These are phyloP conservation scores for Synaphobranchus kaupii DNA, from an alignment of 2,797 vertebrate species.

Conservation along the genomic window DNA sequence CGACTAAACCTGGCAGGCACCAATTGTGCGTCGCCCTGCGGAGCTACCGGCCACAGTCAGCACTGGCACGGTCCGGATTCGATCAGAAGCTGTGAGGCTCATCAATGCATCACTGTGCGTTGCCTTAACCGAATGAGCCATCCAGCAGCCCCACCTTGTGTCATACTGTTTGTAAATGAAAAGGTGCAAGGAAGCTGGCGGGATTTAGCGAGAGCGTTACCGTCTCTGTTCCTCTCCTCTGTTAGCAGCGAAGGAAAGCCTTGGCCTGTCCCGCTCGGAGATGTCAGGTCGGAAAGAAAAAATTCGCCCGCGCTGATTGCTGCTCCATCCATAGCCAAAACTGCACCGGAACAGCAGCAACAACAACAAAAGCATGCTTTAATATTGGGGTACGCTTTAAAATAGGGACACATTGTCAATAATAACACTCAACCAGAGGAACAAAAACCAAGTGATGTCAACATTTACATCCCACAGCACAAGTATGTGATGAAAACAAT, in stretches of 20 bases:
- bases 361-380: not conserved
- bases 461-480: not conserved
- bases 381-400: too few relatives aligned
- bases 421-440: not conserved
- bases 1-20: too few relatives aligned
- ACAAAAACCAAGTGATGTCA: not conserved
- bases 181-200: too few relatives aligned
- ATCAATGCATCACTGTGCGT: too few relatives aligned
- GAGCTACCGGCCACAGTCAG: too few relatives aligned
- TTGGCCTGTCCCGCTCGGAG: conserved; percentile 33
- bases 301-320: conserved; percentile 38
- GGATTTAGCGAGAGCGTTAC: conserved; percentile 27
- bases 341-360: not conserved
- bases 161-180: too few relatives aligned
- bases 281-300: conserved; percentile 36
- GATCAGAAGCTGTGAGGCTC: too few relatives aligned
- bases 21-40: too few relatives aligned
- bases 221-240: conserved; percentile 42
- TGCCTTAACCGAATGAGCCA: too few relatives aligned
- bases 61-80: too few relatives aligned
- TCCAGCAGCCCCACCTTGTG: too few relatives aligned
- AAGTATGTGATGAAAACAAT: too few relatives aligned
- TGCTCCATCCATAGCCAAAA: conserved; percentile 46
- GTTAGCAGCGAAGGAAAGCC: conserved; percentile 41
- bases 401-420: not conserved